Conservation (phyloP, 2,113 vertebrate genomes). For the Sylvia atricapilla region DNA sequence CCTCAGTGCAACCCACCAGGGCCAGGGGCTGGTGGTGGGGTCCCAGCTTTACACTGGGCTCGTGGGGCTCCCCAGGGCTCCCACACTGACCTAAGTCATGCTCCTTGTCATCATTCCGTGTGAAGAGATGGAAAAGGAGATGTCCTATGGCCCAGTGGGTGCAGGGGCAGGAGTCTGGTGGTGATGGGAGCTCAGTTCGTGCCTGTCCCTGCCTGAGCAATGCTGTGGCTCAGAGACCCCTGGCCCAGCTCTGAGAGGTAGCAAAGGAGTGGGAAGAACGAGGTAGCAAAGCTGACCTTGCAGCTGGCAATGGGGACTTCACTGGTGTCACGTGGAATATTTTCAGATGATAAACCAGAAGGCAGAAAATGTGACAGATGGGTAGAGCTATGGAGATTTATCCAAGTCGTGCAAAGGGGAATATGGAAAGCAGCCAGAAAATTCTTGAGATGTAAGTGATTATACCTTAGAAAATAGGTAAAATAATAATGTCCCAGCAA, state of each 20-base stretch:
- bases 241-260: neutral
- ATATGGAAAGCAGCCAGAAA: neutral
- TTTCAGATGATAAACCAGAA: neutral
- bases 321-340: neutral
- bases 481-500: neutral
- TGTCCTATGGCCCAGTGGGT: neutral
- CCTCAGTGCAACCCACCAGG: neutral
- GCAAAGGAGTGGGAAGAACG: neutral
- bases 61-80: neutral
- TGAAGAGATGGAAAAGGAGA: neutral
- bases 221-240: neutral
- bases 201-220: neutral
- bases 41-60: neutral
- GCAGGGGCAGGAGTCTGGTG: neutral
- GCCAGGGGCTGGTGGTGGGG: neutral
- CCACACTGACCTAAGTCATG: accelerated
- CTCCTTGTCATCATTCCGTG: accelerated
- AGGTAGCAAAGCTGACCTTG: neutral
- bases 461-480: neutral
- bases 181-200: accelerated
- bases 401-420: neutral
- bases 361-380: neutral
- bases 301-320: neutral
- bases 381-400: neutral
- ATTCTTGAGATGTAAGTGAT: neutral